Conservation (phyloP, 2,113 vertebrate genomes). For the Clarias macrocephalus region DNA sequence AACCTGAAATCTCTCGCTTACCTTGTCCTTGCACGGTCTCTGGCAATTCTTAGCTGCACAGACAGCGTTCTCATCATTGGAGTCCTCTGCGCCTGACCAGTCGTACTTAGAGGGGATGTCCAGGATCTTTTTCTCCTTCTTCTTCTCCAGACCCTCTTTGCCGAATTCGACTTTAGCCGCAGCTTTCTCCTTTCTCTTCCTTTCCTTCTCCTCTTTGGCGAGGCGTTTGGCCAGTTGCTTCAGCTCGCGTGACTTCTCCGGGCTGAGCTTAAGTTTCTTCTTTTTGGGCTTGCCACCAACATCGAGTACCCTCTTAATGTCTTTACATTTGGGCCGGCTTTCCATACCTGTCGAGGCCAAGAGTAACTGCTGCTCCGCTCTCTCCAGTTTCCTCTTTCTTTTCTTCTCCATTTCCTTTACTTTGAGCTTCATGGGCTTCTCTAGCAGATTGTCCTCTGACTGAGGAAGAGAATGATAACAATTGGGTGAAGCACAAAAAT, state of each 20-base stretch:
- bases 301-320: conserved; percentile 84
- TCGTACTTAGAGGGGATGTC: conserved; percentile 98
- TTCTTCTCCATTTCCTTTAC: conserved; percentile 92
- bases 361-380: conserved; percentile 87
- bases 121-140: conserved; percentile 91
- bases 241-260: conserved; percentile 91
- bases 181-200: conserved; percentile 92
- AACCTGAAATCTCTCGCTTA: conserved; percentile 62
- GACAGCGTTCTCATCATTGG: conserved; percentile 94
- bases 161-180: conserved; percentile 83
- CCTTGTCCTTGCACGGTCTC: conserved; percentile 97
- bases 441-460: conserved; percentile 87
- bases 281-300: conserved; percentile 88
- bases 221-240: conserved; percentile 93
- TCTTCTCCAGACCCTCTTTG: conserved; percentile 87
- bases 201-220: conserved; percentile 93
- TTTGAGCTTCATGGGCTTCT: conserved; percentile 89
- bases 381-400: conserved; percentile 87
- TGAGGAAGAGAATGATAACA: conserved; percentile 34
- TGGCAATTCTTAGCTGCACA: conserved; percentile 96
- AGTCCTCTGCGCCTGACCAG: conserved; percentile 97
- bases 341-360: conserved; percentile 65
- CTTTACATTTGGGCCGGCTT: conserved; percentile 81
- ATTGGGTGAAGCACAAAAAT: not conserved
- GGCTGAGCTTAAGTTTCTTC: conserved; percentile 92